phyloP scores from a whole-genome alignment of 2,113 vertebrate species.

The Pongo pygmaeus region DNA sequence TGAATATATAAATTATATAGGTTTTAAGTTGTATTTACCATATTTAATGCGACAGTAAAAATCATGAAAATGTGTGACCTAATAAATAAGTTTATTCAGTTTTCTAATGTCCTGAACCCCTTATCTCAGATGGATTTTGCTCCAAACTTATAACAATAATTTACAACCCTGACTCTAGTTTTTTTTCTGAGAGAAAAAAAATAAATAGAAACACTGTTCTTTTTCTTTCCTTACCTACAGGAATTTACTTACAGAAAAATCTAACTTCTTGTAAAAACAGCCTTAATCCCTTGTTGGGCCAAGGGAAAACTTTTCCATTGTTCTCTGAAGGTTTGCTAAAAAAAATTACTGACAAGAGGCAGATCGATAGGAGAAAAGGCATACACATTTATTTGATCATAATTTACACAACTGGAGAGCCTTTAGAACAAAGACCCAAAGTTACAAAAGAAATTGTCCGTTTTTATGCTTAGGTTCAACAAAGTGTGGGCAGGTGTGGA shows the following conservation, averaged over 20 bases:
- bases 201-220: background rate
- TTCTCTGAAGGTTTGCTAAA: background rate
- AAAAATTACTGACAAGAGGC: background rate
- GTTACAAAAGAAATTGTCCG: background rate
- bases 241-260: background rate
- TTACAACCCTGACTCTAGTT: background rate
- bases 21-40: background rate
- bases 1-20: background rate
- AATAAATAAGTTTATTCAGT: background rate
- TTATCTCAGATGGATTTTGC: background rate
- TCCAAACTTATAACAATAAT: background rate
- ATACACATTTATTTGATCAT: background rate
- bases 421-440: background rate
- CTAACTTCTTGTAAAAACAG: background rate
- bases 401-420: background rate
- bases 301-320: background rate
- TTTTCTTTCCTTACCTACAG: background rate
- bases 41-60: slow-evolving; percentile 2
- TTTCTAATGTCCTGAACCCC: background rate
- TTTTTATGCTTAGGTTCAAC: background rate
- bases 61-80: background rate
- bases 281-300: background rate
- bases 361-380: background rate
- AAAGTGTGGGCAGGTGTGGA: background rate
- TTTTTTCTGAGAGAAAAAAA: background rate